Conservation (phyloP, 2,113 vertebrate genomes). For the Mohoua ochrocephala region DNA sequence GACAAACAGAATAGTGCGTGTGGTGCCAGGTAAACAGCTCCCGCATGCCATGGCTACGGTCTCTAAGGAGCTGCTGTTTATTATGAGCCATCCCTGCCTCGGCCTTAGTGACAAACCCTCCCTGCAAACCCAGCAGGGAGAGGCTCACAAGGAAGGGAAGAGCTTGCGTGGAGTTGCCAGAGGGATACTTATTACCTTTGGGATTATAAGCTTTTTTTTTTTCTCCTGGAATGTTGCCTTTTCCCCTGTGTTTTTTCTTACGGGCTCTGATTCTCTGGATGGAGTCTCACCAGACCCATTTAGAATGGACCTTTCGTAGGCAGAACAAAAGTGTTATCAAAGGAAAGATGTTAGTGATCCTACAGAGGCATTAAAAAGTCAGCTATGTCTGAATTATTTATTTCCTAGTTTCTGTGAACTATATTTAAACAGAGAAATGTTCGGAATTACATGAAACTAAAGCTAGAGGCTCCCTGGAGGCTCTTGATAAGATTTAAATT, state of each 20-base stretch:
- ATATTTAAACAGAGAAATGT: not conserved
- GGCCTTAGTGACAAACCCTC: conserved; percentile 32
- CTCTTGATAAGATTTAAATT: not conserved
- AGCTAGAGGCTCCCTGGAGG: not conserved
- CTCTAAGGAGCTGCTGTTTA: conserved; percentile 73
- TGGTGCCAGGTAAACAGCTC: conserved; percentile 62
- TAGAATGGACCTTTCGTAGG: conserved; percentile 70
- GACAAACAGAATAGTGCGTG: conserved; percentile 29
- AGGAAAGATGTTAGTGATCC: not conserved
- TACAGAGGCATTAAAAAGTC: not conserved
- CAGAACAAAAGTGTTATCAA: conserved; percentile 10
- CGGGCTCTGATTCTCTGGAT: conserved; percentile 47
- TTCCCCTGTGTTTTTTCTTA: conserved; percentile 37
- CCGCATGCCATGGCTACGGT: conserved; percentile 62
- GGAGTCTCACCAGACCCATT: conserved; percentile 62
- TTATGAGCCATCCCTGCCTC: not conserved
- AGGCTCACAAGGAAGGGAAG: not conserved
- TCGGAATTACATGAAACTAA: not conserved
- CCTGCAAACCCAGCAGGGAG: not conserved
- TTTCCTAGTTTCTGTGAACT: not conserved
- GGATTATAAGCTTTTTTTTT: not conserved
- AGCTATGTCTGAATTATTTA: not conserved
- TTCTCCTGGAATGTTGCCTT: conserved; percentile 12
- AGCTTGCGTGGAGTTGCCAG: conserved; percentile 9
- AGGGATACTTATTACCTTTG: conserved; percentile 15